phyloP scores from a whole-genome alignment of 2,797 vertebrate genomes.

The Eutrigla gurnardus region DNA sequence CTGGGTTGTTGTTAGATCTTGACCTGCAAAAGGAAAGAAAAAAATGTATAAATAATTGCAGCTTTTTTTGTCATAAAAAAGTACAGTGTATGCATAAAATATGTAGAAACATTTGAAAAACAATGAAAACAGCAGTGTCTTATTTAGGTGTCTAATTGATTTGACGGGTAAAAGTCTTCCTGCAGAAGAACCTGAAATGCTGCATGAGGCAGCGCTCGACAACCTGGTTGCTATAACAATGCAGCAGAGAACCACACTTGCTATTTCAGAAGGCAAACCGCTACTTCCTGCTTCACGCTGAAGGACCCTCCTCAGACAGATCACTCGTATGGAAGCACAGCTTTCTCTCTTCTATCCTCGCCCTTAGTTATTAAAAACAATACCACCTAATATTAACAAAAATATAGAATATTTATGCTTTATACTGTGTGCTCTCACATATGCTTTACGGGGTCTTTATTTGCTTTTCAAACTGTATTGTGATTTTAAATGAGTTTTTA shows the following conservation, averaged over 20 bases:
- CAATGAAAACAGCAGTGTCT: not conserved
- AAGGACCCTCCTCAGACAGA: constrained; percentile 24
- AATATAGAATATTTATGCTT: too few relatives aligned
- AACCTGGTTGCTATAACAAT: constrained; percentile 86
- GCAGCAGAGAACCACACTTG: constrained; percentile 65
- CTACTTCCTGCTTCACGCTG: constrained; percentile 84
- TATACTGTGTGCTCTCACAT: too few relatives aligned
- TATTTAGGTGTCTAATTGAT: not conserved
- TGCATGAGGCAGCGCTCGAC: constrained; percentile 74
- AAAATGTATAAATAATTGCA: not conserved
- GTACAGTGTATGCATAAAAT: not conserved
- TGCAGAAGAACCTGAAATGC: not conserved
- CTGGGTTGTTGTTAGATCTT: fast-evolving
- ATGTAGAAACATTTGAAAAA: not conserved
- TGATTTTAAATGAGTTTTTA: not conserved
- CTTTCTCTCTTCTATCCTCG: not conserved
- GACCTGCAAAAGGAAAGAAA: constrained; percentile 41
- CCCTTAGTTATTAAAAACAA: not conserved
- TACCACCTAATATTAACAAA: not conserved
- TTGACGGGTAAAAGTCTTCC: not conserved
- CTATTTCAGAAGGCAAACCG: constrained; percentile 85
- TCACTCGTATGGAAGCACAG: not conserved
- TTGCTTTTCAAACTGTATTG: not conserved
- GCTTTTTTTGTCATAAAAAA: not conserved
- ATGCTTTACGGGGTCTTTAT: too few relatives aligned